Evolutionary conservation across 2,797 vertebrate species (phyloP).

Genomic region (Ctenochaetus hawaiiensis): DNA sequence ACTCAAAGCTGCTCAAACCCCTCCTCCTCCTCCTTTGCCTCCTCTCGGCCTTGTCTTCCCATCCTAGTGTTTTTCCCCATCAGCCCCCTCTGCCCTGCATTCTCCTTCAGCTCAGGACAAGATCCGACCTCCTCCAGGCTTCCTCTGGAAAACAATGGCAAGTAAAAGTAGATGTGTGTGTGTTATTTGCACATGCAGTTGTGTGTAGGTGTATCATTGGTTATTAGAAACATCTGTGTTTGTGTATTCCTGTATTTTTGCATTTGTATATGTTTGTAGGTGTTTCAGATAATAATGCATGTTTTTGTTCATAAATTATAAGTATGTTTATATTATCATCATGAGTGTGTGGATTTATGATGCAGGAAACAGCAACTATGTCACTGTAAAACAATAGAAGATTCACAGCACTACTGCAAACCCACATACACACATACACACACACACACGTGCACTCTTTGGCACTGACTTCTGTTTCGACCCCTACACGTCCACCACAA

Average conservation of each 20-base stretch:
- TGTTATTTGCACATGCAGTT: conserved; percentile 14
- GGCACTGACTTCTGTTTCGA: conserved; percentile 44
- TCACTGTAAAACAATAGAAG: conserved; percentile 89
- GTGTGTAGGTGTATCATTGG: not conserved
- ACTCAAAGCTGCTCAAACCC: not conserved
- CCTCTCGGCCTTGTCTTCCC: conserved; percentile 32
- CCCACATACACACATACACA: conserved; percentile 13
- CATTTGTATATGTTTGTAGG: not conserved
- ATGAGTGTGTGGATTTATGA: conserved; percentile 86
- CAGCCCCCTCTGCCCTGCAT: conserved; percentile 19
- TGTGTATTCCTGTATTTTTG: conserved; percentile 4
- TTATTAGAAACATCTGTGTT: not conserved
- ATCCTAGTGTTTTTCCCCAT: conserved; percentile 49
- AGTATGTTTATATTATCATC: not conserved
- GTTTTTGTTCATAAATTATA: not conserved
- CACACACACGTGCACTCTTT: conserved; percentile 16
- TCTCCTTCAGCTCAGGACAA: conserved; percentile 60
- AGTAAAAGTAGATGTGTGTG: conserved; percentile 55
- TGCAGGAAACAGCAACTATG: conserved; percentile 86
- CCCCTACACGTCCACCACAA: conserved; percentile 32
- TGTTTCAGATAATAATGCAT: not conserved
- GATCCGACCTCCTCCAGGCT: conserved; percentile 66
- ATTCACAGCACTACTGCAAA: conserved; percentile 76
- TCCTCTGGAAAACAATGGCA: conserved; percentile 86
- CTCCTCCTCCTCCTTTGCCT: conserved; percentile 30